phyloP scores from a whole-genome alignment of 2,113 vertebrate genomes.

The Thalassarche chlororhynchos region DNA sequence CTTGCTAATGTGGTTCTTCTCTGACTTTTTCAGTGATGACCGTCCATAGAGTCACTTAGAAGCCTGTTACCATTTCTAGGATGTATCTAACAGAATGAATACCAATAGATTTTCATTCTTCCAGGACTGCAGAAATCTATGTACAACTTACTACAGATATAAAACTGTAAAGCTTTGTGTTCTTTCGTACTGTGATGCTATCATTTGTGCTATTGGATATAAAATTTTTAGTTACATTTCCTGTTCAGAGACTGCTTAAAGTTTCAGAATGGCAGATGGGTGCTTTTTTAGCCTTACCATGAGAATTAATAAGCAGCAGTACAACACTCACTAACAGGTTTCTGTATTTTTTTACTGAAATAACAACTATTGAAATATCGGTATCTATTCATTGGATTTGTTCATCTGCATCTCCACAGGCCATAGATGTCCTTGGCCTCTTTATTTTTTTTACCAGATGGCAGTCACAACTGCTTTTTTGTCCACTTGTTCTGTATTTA shows the following conservation, averaged over 20 bases:
- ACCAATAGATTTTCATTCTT: conserved; percentile 43
- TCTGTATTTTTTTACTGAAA: conserved; percentile 42
- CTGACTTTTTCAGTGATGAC: conserved; percentile 52
- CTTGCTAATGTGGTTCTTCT: conserved; percentile 44
- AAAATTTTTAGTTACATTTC: conserved; percentile 19
- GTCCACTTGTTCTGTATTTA: conserved; percentile 39
- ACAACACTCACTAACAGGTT: background rate
- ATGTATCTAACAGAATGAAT: conserved; percentile 31
- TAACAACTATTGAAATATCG: conserved; percentile 39
- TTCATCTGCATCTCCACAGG: conserved; percentile 40
- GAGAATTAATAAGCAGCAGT: conserved; percentile 46
- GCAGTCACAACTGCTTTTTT: conserved; percentile 40
- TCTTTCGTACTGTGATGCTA: background rate
- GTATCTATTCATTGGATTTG: background rate
- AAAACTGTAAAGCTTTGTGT: background rate
- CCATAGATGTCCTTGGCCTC: conserved; percentile 48
- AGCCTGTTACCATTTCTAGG: conserved; percentile 58
- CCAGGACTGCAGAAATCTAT: background rate
- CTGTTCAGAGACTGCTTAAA: conserved; percentile 24
- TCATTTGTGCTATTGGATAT: background rate
- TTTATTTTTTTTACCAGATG: conserved; percentile 50
- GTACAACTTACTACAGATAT: background rate
- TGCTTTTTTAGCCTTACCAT: conserved; percentile 15
- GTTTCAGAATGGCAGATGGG: conserved; percentile 16
- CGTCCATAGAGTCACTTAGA: conserved; percentile 31